phyloP scores from a whole-genome alignment of 2,888 invertebrate species.

The Caprella mutica region DNA sequence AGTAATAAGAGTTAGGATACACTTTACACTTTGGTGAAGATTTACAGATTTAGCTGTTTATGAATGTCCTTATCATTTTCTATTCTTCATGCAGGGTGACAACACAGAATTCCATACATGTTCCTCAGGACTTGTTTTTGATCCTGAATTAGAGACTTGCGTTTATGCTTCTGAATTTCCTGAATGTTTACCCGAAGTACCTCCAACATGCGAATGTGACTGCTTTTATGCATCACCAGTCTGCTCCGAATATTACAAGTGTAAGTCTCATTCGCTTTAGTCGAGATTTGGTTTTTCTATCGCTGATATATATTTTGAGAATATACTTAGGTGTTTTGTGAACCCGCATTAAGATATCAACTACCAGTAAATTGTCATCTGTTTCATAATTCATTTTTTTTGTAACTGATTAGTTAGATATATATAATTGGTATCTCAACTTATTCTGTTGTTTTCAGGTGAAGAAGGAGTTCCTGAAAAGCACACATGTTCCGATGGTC shows the following conservation, averaged over 20 bases:
- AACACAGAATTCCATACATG: conserved; percentile 29
- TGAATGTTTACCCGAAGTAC: conserved; percentile 18
- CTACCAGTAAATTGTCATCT: too few species aligned
- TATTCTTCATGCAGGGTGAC: conserved; percentile 10
- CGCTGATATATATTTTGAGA: too few species aligned
- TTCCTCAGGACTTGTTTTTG: conserved; percentile 27
- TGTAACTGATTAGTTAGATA: background rate
- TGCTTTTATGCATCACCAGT: conserved; percentile 25
- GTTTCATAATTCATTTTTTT: background rate
- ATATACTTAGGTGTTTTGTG: too few species aligned
- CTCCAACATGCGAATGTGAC: conserved; percentile 20
- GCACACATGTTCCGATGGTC: conserved; percentile 20
- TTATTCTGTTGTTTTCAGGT: conserved; percentile 8
- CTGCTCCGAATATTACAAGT: conserved; percentile 35
- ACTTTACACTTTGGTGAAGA: too few species aligned
- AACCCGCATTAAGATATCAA: too few species aligned
- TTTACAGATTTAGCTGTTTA: background rate
- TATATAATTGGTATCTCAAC: background rate
- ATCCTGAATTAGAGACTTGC: conserved; percentile 25
- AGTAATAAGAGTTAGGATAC: too few species aligned
- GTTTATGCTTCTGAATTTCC: conserved; percentile 20
- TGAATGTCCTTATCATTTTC: background rate
- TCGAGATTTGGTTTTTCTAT: background rate
- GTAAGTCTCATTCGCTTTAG: conserved; percentile 12
- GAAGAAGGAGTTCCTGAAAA: conserved; percentile 29